phyloP scores from a whole-genome alignment of 2,113 vertebrate genomes.

The Paradisaea rubra region DNA sequence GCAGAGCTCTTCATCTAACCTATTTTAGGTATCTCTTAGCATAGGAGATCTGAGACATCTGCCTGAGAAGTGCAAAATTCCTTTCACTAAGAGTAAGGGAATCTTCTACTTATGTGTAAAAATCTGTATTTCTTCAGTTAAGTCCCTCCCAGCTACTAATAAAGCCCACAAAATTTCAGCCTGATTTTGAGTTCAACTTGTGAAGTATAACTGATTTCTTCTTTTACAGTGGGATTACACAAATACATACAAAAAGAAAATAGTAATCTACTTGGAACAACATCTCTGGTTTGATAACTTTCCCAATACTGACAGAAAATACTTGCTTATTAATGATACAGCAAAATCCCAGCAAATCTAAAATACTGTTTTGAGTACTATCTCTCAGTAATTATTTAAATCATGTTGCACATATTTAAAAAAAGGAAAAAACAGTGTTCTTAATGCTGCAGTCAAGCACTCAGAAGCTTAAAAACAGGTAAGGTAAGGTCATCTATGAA shows the following conservation, averaged over 20 bases:
- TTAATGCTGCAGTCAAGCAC: neutral
- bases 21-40: neutral
- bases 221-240: neutral
- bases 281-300: neutral
- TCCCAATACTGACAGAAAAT: neutral
- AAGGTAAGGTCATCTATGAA: neutral
- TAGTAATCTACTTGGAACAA: neutral
- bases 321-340: neutral
- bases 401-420: neutral
- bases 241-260: neutral
- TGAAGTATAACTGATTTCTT: neutral
- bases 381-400: neutral
- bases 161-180: neutral
- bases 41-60: neutral
- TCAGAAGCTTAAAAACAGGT: neutral
- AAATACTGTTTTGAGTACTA: neutral
- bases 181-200: neutral
- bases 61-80: neutral
- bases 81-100: neutral
- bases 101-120: neutral
- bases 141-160: neutral
- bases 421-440: neutral
- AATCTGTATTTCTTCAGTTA: neutral
- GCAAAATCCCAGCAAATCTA: neutral
- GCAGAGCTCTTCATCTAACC: neutral